Percentiles rank a stretch among this genome's conserved stretches.
Conservation (phyloP, 2,888 invertebrate genomes). For the Thymelicus sylvestris region DNA sequence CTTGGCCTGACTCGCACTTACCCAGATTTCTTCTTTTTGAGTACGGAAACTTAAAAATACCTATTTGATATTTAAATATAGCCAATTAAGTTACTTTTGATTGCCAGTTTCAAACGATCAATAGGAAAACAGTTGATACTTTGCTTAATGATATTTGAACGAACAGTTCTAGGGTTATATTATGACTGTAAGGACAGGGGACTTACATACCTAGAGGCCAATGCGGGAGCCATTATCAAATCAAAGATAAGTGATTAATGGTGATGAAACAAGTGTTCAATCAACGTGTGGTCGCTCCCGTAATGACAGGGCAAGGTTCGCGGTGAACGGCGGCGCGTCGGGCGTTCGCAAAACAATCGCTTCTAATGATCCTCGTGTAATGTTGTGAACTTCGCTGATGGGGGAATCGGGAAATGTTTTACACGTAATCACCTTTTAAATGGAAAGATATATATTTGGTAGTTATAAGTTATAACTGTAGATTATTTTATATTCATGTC, state of each 20-base stretch:
- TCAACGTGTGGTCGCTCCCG: conserved; percentile 72
- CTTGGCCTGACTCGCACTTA: too few species aligned
- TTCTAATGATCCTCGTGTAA: conserved; percentile 63
- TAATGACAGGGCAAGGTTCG: conserved; percentile 50
- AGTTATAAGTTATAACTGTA: too few species aligned
- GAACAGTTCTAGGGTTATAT: not conserved
- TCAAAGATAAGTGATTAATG: conserved; percentile 57
- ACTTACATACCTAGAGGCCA: not conserved
- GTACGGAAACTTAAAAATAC: too few species aligned
- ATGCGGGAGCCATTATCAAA: conserved; percentile 37
- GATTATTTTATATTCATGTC: too few species aligned
- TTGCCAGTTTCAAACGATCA: too few species aligned
- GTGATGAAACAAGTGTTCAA: conserved; percentile 73
- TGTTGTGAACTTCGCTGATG: conserved; percentile 37
- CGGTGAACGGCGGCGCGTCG: conserved; percentile 52
- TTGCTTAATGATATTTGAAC: too few species aligned
- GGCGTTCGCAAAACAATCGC: conserved; percentile 70
- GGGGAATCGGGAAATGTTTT: conserved; percentile 36
- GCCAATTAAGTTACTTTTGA: too few species aligned
- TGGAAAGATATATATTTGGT: not conserved
- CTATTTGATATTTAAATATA: too few species aligned
- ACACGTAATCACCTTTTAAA: conserved; percentile 14
- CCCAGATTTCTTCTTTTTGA: too few species aligned
- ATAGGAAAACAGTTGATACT: too few species aligned
- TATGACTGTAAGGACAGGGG: conserved; percentile 1